These are phyloP conservation scores for Dasysyrphus albostriatus DNA, from an alignment of 2,888 invertebrate genomes.

Conservation along the genomic window DNA sequence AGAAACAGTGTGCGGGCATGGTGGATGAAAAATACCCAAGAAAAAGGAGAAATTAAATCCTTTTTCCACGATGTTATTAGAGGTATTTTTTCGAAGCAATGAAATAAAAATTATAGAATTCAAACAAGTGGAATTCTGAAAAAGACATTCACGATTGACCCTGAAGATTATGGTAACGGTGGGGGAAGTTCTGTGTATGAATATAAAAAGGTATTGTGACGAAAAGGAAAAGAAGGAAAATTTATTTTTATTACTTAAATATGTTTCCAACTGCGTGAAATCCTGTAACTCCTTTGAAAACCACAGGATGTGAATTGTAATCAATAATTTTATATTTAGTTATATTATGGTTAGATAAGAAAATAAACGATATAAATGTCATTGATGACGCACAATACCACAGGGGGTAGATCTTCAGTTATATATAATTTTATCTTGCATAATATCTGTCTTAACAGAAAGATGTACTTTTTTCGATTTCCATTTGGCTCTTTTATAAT, in stretches of 20 bases:
- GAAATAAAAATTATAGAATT: conserved; percentile 19
- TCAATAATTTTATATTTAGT: conserved; percentile 8
- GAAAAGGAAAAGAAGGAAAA: not conserved
- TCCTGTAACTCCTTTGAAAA: not conserved
- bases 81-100: conserved; percentile 1
- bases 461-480: not conserved
- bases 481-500: not conserved
- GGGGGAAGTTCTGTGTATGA: not conserved
- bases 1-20: not conserved
- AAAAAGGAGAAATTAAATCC: conserved; percentile 12
- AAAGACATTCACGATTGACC: conserved; percentile 49
- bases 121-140: conserved; percentile 47
- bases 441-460: not conserved
- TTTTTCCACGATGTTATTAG: not conserved
- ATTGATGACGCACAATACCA: conserved; percentile 15
- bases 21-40: not conserved
- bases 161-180: not conserved
- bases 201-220: no score
- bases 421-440: not conserved
- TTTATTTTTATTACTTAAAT: conserved; percentile 18
- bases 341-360: not conserved
- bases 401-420: not conserved
- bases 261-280: not conserved
- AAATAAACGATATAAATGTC: conserved; percentile 14
- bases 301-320: not conserved